Evolutionary conservation across 2,888 invertebrate genomes (phyloP).

Genomic region (Escarpia spicata): DNA sequence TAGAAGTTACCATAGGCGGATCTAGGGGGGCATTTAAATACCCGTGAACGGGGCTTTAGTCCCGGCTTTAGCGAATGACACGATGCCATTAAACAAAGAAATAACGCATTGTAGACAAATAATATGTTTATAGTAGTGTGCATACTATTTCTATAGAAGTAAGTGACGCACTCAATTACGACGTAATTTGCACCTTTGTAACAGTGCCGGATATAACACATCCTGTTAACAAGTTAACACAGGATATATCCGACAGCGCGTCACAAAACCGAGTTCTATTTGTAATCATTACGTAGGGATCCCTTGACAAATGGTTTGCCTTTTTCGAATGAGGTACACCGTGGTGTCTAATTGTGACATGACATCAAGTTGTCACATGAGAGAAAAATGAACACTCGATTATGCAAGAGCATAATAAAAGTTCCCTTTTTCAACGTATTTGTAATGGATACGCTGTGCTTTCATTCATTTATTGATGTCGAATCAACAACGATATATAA

Average conservation of each 20-base stretch:
- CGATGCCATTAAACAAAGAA: neutral
- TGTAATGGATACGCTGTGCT: neutral
- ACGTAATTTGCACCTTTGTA: neutral
- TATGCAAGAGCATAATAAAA: neutral
- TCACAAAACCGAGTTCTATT: neutral
- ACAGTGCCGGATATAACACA: neutral
- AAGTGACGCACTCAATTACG: neutral
- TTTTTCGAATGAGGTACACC: neutral
- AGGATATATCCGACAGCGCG: neutral
- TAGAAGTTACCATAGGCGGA: no score
- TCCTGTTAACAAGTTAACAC: neutral
- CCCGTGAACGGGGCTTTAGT: no score
- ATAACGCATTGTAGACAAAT: neutral
- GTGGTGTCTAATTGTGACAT: neutral
- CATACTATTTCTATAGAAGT: neutral
- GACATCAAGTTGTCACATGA: neutral
- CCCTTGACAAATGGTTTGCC: neutral
- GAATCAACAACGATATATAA: neutral
- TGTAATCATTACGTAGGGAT: neutral
- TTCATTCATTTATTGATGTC: neutral
- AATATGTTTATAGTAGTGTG: neutral
- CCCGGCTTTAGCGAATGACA: no score
- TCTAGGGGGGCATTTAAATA: no score
- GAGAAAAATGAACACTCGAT: neutral
- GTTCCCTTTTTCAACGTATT: neutral